A percentile compares a stretch with the other conserved stretches of the same genome.
phyloP scores from a whole-genome alignment of 2,888 invertebrate species.

The Hofmannophila pseudospretella region DNA sequence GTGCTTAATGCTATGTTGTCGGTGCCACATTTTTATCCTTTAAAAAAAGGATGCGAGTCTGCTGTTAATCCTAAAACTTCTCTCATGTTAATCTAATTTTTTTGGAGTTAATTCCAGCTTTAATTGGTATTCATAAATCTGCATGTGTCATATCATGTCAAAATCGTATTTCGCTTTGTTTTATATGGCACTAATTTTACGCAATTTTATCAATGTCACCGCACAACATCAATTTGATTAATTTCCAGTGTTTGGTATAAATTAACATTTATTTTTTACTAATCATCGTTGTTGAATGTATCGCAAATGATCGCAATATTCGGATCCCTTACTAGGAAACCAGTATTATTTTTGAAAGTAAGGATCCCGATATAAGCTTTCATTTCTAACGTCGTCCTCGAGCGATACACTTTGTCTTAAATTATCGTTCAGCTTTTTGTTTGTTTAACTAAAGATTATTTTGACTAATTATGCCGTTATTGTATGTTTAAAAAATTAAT shows the following conservation, averaged over 20 bases:
- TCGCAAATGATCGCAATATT: too few species aligned
- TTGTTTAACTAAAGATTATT: too few species aligned
- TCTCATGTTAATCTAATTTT: neutral
- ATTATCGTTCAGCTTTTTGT: too few species aligned
- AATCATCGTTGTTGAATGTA: too few species aligned
- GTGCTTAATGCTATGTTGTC: conserved; percentile 39
- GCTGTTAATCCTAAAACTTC: neutral
- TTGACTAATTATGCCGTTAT: too few species aligned
- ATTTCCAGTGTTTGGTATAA: conserved; percentile 7
- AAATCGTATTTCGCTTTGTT: neutral
- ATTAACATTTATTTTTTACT: neutral
- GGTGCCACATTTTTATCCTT: conserved; percentile 3
- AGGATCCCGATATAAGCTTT: too few species aligned
- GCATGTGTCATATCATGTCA: conserved; percentile 1
- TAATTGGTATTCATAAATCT: conserved; percentile 1
- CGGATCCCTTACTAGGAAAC: too few species aligned
- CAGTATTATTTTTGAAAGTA: too few species aligned
- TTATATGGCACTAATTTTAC: conserved; percentile 1
- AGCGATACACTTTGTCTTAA: too few species aligned
- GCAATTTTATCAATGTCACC: neutral
- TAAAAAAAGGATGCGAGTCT: neutral
- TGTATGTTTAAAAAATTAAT: too few species aligned
- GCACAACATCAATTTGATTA: neutral
- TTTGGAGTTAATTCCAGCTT: conserved; percentile 1
- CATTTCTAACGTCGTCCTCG: too few species aligned